A percentile compares a stretch with the other conserved stretches of the same genome.
Conservation (phyloP, 2,113 vertebrate species). For the Siniperca knerii region DNA sequence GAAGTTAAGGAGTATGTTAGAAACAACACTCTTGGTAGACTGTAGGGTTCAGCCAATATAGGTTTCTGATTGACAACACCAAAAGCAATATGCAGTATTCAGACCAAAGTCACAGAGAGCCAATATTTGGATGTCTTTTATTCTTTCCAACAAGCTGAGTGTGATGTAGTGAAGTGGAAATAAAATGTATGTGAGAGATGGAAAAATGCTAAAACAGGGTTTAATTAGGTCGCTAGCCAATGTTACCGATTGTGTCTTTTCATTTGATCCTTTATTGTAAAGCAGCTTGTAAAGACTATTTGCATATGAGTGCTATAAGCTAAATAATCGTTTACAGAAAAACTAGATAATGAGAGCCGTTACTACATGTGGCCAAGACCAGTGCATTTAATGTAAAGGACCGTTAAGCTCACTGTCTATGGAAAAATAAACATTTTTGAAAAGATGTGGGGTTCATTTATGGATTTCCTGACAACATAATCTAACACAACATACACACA, state of each 20-base stretch:
- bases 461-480: not conserved
- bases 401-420: not conserved
- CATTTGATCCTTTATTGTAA: not conserved
- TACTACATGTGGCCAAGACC: not conserved
- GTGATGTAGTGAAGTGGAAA: not conserved
- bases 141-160: not conserved
- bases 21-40: not conserved
- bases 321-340: not conserved
- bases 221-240: not conserved
- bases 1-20: not conserved
- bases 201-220: not conserved
- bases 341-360: not conserved
- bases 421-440: not conserved
- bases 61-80: not conserved
- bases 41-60: not conserved
- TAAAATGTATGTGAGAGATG: not conserved
- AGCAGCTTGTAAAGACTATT: not conserved
- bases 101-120: not conserved
- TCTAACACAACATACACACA: too few relatives aligned
- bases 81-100: conserved; percentile 4
- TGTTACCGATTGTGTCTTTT: not conserved
- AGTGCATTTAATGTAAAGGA: not conserved
- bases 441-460: not conserved
- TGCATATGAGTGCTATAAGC: not conserved
- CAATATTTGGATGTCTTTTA: not conserved